Conservation (phyloP, 2,113 vertebrate species). For the Petrocephalus zakoni region DNA sequence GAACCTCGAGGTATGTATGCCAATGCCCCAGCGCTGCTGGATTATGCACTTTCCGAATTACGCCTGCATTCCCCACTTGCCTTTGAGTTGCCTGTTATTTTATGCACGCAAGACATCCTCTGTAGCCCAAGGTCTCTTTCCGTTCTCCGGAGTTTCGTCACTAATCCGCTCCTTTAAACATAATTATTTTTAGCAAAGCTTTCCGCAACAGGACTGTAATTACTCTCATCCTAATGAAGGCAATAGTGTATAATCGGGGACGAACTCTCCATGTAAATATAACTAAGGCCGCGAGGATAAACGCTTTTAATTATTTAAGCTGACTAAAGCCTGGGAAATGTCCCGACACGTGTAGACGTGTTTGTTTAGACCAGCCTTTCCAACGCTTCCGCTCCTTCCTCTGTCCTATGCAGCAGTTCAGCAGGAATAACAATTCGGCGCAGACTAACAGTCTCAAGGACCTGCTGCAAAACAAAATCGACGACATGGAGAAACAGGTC, state of each 20-base stretch:
- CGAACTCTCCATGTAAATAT: constrained; percentile 12
- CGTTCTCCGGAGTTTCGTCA: not conserved
- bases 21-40: not conserved
- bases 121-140: not conserved
- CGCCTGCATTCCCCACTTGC: not conserved
- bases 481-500: constrained; percentile 94
- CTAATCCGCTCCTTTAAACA: not conserved
- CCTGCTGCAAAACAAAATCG: constrained; percentile 90
- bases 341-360: constrained; percentile 11
- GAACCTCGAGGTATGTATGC: constrained; percentile 81
- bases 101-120: not conserved
- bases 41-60: not conserved
- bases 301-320: constrained; percentile 39
- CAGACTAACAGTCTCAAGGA: constrained; percentile 88
- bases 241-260: not conserved
- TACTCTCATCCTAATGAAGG: not conserved
- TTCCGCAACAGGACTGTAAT: constrained; percentile 5
- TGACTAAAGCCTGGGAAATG: constrained; percentile 21
- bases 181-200: not conserved
- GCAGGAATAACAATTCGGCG: constrained; percentile 77
- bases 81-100: not conserved
- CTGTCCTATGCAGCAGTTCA: constrained; percentile 73
- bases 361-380: not conserved
- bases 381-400: constrained; percentile 25
- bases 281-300: constrained; percentile 15